Evolutionary conservation across 2,113 vertebrate species (phyloP), one percentile per base, ranked within the genome.

Genomic region (Protobothrops mucrosquamatus): DNA sequence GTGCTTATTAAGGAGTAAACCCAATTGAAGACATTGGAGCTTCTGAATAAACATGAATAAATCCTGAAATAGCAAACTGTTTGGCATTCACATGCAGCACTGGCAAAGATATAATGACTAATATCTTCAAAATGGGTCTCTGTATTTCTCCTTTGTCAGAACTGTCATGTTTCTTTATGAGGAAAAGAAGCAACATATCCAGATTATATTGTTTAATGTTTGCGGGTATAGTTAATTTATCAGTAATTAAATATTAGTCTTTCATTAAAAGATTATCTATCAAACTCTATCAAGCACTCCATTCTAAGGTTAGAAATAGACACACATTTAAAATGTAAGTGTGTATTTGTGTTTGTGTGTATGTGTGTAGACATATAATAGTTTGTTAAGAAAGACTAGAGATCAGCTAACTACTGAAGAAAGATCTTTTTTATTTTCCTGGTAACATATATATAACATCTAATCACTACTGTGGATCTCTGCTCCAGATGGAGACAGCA

Each of bases 191-290:
- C 18, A 81, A 14, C 29, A 87, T 87, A 14, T 24, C 0, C 1
- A 93, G 87, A 95, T 64, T 26, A 8, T 52, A 87, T 0, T 52
- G 1, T 15, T 92, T 39, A 52, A 20, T 0, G 0, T 5, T 34
- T 52, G n/a, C 56, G 2, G 24, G 34, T 11, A 39, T 87, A 24
- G 56, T 54, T 39, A 55, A 51, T 87, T 87, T 89, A 39, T 55
- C 15, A 15, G 54, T 90, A 11, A n/a, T 69, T 92, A 88, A 92
- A 92, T 74, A 89, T 18, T 55, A 8, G 34, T 5, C 34, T 54
- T 74, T 69, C 34, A 88, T 5, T 29, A 89, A 34, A n/a, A 54
- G 15, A 81, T 46, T 14, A 74, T 55, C 43, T 54, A 43, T 88
- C 26, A 43, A 43, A 26, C 39, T 43, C 20, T 14, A 56, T 22